These are phyloP conservation scores for Leptestheria dahalacensis DNA, from an alignment of 1,140 invertebrate genomes.

Conservation along the genomic window DNA sequence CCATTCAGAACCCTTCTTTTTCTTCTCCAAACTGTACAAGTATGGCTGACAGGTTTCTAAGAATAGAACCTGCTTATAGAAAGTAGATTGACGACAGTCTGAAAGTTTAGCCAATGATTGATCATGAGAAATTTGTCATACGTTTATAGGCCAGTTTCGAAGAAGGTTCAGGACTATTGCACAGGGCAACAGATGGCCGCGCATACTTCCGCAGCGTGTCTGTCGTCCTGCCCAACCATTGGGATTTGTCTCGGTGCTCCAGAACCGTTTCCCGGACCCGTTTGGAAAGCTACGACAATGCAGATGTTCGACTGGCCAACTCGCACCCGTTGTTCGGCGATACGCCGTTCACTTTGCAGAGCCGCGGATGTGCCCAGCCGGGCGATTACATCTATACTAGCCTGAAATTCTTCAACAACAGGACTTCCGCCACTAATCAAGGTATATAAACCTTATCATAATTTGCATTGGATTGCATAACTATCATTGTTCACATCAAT, in stretches of 20 bases:
- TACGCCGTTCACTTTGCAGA: constrained; percentile 40
- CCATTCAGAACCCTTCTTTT: too few relatives aligned
- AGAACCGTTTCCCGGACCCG: constrained; percentile 29
- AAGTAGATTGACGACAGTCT: too few relatives aligned
- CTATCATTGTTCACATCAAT: too few relatives aligned
- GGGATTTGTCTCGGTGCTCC: constrained; percentile 27
- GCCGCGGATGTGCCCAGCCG: constrained; percentile 36
- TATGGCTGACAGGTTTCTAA: too few relatives aligned
- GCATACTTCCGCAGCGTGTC: constrained; percentile 35
- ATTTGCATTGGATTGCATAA: too few relatives aligned
- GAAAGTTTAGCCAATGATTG: too few relatives aligned
- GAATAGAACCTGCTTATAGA: too few relatives aligned
- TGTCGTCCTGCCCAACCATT: constrained; percentile 36
- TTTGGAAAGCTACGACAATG: constrained; percentile 26
- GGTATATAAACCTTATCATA: neutral
- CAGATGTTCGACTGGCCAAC: constrained; percentile 34
- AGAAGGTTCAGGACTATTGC: constrained; percentile 33
- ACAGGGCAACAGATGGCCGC: constrained; percentile 35
- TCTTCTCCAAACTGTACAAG: too few relatives aligned
- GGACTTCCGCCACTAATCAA: constrained; percentile 1
- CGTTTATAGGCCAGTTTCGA: constrained; percentile 35
- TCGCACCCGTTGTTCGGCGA: constrained; percentile 36
- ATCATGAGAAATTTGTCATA: too few relatives aligned
- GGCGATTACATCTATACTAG: constrained; percentile 42
- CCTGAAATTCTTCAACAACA: constrained; percentile 26